Percentiles rank a stretch among this genome's conserved stretches.
Evolutionary conservation across 2,888 invertebrate species (phyloP).

Genomic region (Ramazzottius varieornatus): DNA sequence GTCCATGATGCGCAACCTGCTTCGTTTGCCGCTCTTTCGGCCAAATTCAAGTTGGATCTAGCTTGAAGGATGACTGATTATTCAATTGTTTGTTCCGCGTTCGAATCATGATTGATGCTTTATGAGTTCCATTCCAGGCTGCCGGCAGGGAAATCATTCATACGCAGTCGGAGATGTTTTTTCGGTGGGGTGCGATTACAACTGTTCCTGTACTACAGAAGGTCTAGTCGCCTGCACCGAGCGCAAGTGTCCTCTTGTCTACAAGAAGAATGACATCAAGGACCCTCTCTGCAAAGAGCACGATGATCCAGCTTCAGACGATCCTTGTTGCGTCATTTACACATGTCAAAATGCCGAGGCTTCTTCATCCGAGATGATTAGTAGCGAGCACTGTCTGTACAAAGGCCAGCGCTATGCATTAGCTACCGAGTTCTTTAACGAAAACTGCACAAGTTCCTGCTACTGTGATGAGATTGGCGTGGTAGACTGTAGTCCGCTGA

Average conservation of each 20-base stretch:
- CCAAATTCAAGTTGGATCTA: too few relatives aligned
- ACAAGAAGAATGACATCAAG: neutral
- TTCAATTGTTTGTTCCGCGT: neutral
- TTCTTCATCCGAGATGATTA: neutral
- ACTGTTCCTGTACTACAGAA: neutral
- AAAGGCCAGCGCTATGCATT: neutral
- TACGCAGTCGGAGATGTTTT: neutral
- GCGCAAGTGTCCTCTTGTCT: neutral
- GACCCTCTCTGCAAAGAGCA: neutral
- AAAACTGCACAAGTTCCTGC: neutral
- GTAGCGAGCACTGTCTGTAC: neutral
- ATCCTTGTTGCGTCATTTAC: neutral
- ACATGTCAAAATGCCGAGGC: neutral
- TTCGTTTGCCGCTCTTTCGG: neutral
- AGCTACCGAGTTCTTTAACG: neutral
- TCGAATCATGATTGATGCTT: neutral
- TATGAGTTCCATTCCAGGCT: neutral
- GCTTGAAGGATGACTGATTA: too few relatives aligned
- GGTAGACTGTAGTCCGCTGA: neutral
- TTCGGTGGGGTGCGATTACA: neutral
- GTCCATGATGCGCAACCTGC: too few relatives aligned
- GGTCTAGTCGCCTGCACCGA: neutral
- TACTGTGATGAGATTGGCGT: conserved; percentile 2
- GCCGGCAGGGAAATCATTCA: neutral
- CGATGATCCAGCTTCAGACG: neutral